Evolutionary conservation across 2,113 vertebrate species (phyloP).

Genomic region (Aphelocoma coerulescens): DNA sequence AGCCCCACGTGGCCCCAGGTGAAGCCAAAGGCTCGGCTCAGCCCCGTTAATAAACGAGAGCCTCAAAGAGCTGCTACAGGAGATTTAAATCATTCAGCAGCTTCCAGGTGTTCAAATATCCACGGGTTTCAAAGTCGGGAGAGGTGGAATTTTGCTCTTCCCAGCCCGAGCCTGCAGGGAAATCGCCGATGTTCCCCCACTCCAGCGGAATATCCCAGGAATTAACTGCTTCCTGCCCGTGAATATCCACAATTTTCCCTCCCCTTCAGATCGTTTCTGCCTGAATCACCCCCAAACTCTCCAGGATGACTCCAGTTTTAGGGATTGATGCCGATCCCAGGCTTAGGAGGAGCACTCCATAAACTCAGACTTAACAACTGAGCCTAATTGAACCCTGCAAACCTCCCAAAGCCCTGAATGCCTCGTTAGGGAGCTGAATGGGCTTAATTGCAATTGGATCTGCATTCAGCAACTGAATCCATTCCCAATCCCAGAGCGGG

Average conservation of each 20-base stretch:
- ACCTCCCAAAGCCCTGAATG: neutral
- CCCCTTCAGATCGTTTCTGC: neutral
- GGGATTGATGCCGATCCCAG: neutral
- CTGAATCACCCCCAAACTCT: neutral
- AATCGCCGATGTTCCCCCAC: neutral
- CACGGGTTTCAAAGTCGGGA: neutral
- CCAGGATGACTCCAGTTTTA: accelerated
- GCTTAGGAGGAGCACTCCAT: neutral
- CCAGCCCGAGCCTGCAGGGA: neutral
- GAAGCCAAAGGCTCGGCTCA: neutral
- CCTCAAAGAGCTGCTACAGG: neutral
- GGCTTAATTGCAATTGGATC: constrained; percentile 4
- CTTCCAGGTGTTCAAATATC: neutral
- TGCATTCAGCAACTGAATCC: neutral
- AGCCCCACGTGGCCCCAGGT: neutral
- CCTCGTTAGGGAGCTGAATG: neutral
- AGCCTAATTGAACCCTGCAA: neutral
- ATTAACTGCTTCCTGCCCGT: neutral
- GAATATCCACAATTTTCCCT: accelerated
- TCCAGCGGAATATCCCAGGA: neutral
- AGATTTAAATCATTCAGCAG: neutral
- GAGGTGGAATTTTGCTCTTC: neutral
- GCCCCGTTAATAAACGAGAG: neutral
- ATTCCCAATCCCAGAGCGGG: neutral
- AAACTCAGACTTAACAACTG: neutral